phyloP scores from a whole-genome alignment of 2,113 vertebrate species.

The Alexandromys fortis region DNA sequence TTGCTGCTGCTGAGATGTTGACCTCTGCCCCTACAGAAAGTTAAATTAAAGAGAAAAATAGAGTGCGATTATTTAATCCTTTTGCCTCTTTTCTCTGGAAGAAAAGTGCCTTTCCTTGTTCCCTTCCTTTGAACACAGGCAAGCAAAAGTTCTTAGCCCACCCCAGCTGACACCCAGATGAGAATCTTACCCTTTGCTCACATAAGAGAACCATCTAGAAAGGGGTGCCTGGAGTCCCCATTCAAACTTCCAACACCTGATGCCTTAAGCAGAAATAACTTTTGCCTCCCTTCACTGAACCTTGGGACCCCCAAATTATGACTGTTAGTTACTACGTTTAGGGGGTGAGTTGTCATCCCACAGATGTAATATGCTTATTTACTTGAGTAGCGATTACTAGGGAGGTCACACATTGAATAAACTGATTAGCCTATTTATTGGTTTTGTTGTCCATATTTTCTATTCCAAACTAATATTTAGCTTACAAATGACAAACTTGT shows the following conservation, averaged over 20 bases:
- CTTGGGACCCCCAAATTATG: background rate
- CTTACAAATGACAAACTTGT: background rate
- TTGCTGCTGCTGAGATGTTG: background rate
- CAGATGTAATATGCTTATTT: background rate
- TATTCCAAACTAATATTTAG: background rate
- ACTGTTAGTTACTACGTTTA: background rate
- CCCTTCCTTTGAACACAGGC: background rate
- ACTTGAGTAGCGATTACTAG: background rate
- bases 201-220: background rate
- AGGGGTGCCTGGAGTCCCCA: background rate
- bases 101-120: background rate
- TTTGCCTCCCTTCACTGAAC: background rate
- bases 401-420: background rate
- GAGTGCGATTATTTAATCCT: background rate
- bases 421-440: background rate
- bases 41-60: background rate
- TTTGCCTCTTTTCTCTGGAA: background rate
- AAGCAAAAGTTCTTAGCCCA: background rate
- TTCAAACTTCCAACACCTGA: background rate
- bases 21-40: rapidly evolving
- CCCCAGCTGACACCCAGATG: background rate
- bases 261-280: background rate
- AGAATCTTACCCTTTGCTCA: background rate
- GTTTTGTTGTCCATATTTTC: background rate
- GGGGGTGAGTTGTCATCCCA: background rate